Evolutionary conservation across 2,888 invertebrate species (phyloP), one percentile per base, ranked within the genome.

Genomic region (Drosophila neotestacea): DNA sequence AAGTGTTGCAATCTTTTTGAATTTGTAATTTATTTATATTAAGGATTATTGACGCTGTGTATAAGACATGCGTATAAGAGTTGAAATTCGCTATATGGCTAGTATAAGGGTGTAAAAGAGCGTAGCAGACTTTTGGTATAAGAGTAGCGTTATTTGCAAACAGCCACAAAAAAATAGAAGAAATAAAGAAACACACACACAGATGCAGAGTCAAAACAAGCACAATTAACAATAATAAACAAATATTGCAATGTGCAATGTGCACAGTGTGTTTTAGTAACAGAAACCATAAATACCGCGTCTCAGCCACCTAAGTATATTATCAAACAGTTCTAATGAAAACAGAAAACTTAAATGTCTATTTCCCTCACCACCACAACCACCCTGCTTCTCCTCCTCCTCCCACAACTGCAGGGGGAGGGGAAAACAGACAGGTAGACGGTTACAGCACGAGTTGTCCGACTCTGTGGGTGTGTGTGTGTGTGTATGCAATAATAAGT

Each of bases 281-380:
- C 54, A 52, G 50, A 60, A 66, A 60, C 61, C 47, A 56, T 60
- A 58, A 58, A 58, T 54, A 64, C 32, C 59, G 42, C 41, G 51
- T 52, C 41, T 32, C 34, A 39, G 42, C 51, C 10, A 44, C 10
- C n/a, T 27, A 47, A 64, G 68, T 61, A 46, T 47, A 55, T 59
- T 51, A 60, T 52, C 52, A 69, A 54, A 59, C 46, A 46, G 22
- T 64, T 69, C 73, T 52, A 41, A 68, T 51, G 73, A 47, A 36
- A 62, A 39, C 54, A 58, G 32, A 42, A 52, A 22, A 50, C 10
- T 9, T 13, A 9, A 52, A 39, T 39, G n/a, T 6, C 36, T 3
- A 10, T 4, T n/a, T 13, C 13, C 13, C 13, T 1, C 38, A 5
- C n/a, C 38, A 34, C 34, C 34, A 30, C 30, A 4, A 4, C 30